Evolutionary conservation across 2,888 invertebrate species (phyloP), one percentile per base, ranked within the genome.

Genomic region (Drosophila nigricruria): DNA sequence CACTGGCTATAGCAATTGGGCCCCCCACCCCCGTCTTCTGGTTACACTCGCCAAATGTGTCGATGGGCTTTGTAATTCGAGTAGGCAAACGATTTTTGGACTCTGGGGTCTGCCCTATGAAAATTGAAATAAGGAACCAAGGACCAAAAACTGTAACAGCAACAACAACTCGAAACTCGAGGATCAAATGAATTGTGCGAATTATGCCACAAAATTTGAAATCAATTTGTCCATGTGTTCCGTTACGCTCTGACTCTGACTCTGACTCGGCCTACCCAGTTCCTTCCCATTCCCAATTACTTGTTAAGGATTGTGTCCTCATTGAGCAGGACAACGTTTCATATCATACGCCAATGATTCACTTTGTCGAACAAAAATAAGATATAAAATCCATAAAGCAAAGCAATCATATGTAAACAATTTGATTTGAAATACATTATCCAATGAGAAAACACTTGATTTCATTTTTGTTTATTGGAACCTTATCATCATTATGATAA

Each of bases 161-260:
- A 65, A 64, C 62, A 70, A 45, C 57, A 65, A 52, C n/a, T 49
- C 49, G 57, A 69, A 76, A 67, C 30, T 6, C 73, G 79, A 70
- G 75, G 78, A 82, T 81, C 79, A 79, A 88, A 87, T 82, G 82
- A 89, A 90, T 85, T 81, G 80, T 81, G 49, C 76, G 82, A 87
- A 91, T 89, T 88, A 80, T 89, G 89, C 89, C 90, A 82, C 88
- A 89, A 82, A 77, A 91, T 90, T 86, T 81, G 81, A 91, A 91
- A 91, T 90, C 91, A 91, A 91, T 92, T 91, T 91, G 88, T 68
- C 54, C 83, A 85, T 86, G 84, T 83, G 84, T 72, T 67, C 45
- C 56, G 36, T 50, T 43, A 32, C 30, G 47, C 40, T 10, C 20
- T n/a, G 12, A 8, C 43, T 45, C 45, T 25, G 9, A 6, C 23